A percentile compares a stretch with the other conserved stretches of the same genome.
phyloP scores from a whole-genome alignment of 2,888 invertebrate genomes.

The Archaeoteleia sp. region DNA sequence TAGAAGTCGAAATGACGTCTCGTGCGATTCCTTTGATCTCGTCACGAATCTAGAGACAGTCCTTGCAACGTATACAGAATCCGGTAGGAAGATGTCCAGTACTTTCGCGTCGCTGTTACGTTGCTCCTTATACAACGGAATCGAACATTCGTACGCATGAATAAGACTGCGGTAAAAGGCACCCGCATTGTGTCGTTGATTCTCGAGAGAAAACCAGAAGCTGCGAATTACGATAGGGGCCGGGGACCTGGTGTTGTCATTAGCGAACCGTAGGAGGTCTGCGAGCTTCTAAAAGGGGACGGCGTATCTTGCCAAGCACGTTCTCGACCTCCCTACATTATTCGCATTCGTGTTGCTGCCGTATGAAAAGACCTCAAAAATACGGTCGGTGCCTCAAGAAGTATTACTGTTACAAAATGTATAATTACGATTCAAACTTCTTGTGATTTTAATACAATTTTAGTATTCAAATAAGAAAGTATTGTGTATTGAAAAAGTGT shows the following conservation, averaged over 20 bases:
- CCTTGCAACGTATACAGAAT: slow-evolving; percentile 2
- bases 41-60: slow-evolving; percentile 62
- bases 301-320: slow-evolving; percentile 44
- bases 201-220: slow-evolving; percentile 67
- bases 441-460: no score
- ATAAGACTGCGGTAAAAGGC: slow-evolving; percentile 67
- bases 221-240: slow-evolving; percentile 74
- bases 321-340: slow-evolving; percentile 45
- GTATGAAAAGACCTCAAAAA: slow-evolving; percentile 40
- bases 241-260: slow-evolving; percentile 64
- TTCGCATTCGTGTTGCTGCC: slow-evolving; percentile 27
- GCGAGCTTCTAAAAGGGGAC: slow-evolving; percentile 45
- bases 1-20: slow-evolving; percentile 56
- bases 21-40: slow-evolving; percentile 69
- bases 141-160: slow-evolving; percentile 63
- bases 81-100: slow-evolving; percentile 38
- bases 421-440: slow-evolving; percentile 11
- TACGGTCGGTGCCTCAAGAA: slow-evolving; percentile 26
- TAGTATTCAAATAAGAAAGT: no score
- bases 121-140: slow-evolving; percentile 54
- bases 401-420: slow-evolving; percentile 30
- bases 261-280: slow-evolving; percentile 58
- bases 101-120: slow-evolving; percentile 21
- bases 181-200: slow-evolving; percentile 72
- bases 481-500: no score